Evolutionary conservation across 2,888 invertebrate genomes (phyloP).

Genomic region (Nomada ferruginata): DNA sequence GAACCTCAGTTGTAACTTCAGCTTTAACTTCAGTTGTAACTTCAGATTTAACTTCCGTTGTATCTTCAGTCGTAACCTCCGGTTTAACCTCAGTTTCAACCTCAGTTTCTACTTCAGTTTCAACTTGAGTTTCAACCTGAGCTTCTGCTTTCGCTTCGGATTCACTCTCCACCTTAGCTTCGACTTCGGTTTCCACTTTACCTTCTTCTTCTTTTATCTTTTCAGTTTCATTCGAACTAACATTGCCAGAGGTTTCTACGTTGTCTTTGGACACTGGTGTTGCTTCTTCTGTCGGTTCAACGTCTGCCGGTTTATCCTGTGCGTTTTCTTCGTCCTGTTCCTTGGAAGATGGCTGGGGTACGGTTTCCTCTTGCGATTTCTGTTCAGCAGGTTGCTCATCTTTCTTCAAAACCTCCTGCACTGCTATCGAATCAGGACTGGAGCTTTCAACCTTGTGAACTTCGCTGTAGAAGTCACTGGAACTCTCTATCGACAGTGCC

Average conservation of each 20-base stretch:
- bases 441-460: conserved; percentile 85
- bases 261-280: conserved; percentile 39
- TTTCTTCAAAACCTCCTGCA: conserved; percentile 61
- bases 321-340: conserved; percentile 71
- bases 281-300: conserved; percentile 63
- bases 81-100: background rate
- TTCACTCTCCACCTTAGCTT: background rate
- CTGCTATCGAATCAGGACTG: conserved; percentile 60
- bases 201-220: conserved; percentile 32
- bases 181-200: background rate
- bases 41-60: conserved; percentile 17
- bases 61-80: conserved; percentile 42
- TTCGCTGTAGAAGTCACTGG: conserved; percentile 87
- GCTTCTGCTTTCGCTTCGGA: background rate
- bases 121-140: background rate
- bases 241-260: conserved; percentile 3
- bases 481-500: conserved; percentile 85
- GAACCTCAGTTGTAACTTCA: background rate
- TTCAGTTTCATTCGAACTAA: background rate
- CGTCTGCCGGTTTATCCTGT: conserved; percentile 54
- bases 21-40: background rate
- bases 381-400: conserved; percentile 53
- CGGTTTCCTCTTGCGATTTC: conserved; percentile 32
- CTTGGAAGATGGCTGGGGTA: conserved; percentile 26
- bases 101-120: background rate